These are phyloP conservation scores for Puffinus mauretanicus DNA, from an alignment of 2,113 vertebrate genomes.

Conservation along the genomic window DNA sequence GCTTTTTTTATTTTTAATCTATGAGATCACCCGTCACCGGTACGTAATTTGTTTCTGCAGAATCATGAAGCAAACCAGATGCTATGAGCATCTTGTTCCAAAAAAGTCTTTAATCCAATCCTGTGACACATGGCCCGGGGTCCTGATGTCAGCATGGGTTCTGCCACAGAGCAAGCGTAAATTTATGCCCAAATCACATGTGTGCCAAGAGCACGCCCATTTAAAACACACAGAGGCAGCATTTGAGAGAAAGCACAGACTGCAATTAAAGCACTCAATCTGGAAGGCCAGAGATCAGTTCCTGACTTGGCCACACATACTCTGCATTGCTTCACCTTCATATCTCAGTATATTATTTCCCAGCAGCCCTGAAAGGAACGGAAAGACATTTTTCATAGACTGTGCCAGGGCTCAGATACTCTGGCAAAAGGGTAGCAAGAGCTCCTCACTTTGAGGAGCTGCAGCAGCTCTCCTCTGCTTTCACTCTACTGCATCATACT, in stretches of 20 bases:
- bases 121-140: background rate
- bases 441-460: background rate
- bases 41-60: background rate
- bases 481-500: background rate
- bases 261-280: background rate
- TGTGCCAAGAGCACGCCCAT: background rate
- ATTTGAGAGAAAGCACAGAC: background rate
- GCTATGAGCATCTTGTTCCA: background rate
- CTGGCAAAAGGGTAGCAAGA: background rate
- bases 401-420: background rate
- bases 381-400: background rate
- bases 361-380: background rate
- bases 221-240: background rate
- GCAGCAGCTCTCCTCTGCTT: background rate
- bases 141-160: background rate
- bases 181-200: background rate
- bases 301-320: background rate
- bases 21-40: background rate
- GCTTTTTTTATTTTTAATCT: conserved; percentile 26
- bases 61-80: conserved; percentile 36
- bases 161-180: background rate
- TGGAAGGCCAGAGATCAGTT: background rate
- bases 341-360: background rate
- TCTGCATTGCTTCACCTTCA: background rate
- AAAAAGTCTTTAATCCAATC: background rate